A percentile compares a stretch with the other conserved stretches of the same genome.
These are phyloP conservation scores for Lagocephalus sceleratus DNA, from an alignment of 2,797 vertebrate genomes.

Conservation along the genomic window DNA sequence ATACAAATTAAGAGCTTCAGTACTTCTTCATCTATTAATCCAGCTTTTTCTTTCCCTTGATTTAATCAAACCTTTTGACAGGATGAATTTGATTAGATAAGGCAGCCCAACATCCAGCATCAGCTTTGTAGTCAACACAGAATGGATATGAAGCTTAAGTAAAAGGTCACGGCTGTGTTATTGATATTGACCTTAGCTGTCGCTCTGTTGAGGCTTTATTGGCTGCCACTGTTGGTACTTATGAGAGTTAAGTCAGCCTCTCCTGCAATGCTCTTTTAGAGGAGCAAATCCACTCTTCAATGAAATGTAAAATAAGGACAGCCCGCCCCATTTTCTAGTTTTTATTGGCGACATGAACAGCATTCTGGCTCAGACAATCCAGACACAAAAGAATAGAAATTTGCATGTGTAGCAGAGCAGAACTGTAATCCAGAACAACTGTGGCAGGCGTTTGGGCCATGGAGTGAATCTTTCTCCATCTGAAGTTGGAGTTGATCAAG, in stretches of 20 bases:
- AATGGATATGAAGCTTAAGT: constrained; percentile 5
- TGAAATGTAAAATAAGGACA: constrained; percentile 11
- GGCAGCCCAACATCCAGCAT: neutral
- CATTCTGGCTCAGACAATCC: constrained; percentile 4
- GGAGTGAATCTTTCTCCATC: constrained; percentile 14
- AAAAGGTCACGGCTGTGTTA: constrained; percentile 26
- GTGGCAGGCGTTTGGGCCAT: neutral
- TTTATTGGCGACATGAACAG: constrained; percentile 32
- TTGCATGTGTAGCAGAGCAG: constrained; percentile 8
- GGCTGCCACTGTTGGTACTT: constrained; percentile 9
- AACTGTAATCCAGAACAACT: constrained; percentile 3
- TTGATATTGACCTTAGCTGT: constrained; percentile 18
- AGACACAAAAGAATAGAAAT: constrained; percentile 28
- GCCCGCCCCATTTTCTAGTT: constrained; percentile 22
- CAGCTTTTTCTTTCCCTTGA: neutral
- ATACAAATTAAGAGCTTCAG: too few relatives aligned
- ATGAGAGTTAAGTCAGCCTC: constrained; percentile 20
- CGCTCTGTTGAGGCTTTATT: neutral
- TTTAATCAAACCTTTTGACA: constrained; percentile 1
- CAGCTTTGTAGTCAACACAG: constrained; percentile 3
- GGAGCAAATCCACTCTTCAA: constrained; percentile 13
- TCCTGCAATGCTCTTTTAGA: constrained; percentile 5
- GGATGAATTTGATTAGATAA: constrained; percentile 3
- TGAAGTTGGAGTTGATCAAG: constrained; percentile 14
- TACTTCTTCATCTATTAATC: too few relatives aligned